phyloP scores from a whole-genome alignment of 2,113 vertebrate genomes.

The Neopipo cinnamomea region DNA sequence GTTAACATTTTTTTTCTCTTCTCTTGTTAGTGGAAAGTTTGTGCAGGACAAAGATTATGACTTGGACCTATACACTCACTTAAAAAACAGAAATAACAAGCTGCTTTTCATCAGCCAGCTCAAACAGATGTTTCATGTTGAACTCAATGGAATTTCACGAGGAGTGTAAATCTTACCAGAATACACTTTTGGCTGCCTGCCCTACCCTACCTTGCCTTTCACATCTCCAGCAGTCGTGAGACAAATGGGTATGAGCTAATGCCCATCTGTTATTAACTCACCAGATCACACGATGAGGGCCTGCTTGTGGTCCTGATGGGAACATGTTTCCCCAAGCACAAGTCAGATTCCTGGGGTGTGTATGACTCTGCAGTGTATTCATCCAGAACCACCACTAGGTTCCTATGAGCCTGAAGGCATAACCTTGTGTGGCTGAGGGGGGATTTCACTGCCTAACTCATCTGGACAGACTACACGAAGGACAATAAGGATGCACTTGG shows the following conservation, averaged over 20 bases:
- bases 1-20: constrained; percentile 12
- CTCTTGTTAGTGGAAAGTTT: constrained; percentile 27
- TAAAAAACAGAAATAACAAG: background rate
- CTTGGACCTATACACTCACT: background rate
- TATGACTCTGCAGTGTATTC: background rate
- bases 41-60: background rate
- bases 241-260: background rate
- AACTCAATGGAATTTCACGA: background rate
- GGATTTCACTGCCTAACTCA: background rate
- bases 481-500: background rate
- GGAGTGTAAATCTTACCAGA: background rate
- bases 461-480: background rate
- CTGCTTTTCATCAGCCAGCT: background rate
- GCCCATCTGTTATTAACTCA: background rate
- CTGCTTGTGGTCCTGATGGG: background rate
- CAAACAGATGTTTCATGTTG: background rate
- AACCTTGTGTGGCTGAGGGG: background rate
- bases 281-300: background rate
- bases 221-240: background rate
- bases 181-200: background rate
- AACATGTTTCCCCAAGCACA: background rate
- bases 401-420: background rate
- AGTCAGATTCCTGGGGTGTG: background rate
- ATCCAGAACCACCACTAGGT: background rate
- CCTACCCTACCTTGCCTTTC: background rate